Percentiles rank a stretch among this genome's conserved stretches.
Conservation (phyloP, 2,113 vertebrate genomes). For the Dolichotis patagonum region DNA sequence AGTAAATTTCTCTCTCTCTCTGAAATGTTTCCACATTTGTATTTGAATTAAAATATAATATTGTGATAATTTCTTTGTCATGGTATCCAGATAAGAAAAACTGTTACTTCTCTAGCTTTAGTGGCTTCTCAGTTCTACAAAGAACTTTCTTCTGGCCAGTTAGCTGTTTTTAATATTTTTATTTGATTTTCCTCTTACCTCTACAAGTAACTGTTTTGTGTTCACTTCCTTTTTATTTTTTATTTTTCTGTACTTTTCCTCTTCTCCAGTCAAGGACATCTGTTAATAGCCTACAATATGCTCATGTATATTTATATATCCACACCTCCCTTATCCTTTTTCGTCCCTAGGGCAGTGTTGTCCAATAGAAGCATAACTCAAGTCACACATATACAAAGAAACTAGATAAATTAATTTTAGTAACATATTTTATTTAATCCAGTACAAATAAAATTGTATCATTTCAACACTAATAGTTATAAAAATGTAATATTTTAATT, state of each 20-base stretch:
- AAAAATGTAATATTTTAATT: neutral
- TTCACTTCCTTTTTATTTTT: conserved; percentile 13
- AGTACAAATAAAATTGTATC: neutral
- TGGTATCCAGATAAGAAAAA: neutral
- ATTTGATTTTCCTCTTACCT: conserved; percentile 44
- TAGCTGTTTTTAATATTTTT: conserved; percentile 17
- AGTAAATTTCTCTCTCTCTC: neutral
- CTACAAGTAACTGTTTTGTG: neutral
- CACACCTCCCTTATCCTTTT: neutral
- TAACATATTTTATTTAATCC: conserved; percentile 1
- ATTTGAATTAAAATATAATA: conserved; percentile 29
- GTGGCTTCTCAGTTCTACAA: neutral
- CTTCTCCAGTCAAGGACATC: conserved; percentile 52
- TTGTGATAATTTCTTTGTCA: neutral
- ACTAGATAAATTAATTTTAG: conserved; percentile 38
- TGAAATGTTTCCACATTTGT: neutral
- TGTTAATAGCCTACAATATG: conserved; percentile 57
- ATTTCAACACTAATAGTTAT: neutral
- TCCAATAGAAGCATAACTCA: conserved; percentile 38
- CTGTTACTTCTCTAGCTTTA: neutral
- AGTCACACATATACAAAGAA: neutral
- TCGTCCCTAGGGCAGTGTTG: neutral
- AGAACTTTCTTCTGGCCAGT: conserved; percentile 9
- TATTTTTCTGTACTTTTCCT: conserved; percentile 49
- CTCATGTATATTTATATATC: conserved; percentile 53